phyloP scores from a whole-genome alignment of 64 coral and sea anemone species.

The Orbicella faveolata region DNA sequence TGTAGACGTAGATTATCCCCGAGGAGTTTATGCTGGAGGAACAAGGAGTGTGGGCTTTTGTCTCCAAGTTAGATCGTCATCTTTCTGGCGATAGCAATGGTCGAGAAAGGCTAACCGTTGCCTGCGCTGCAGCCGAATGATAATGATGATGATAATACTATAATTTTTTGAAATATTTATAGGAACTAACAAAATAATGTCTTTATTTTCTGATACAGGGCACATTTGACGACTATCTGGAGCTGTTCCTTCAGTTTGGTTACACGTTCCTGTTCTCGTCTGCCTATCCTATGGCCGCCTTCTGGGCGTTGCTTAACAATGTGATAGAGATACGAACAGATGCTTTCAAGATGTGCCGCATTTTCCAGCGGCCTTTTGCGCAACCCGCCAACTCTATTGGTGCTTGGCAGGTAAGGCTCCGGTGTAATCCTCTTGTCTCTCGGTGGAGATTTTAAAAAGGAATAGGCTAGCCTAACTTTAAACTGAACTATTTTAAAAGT shows the following conservation, averaged over 20 bases:
- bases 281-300: slow-evolving; percentile 90
- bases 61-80: too few relatives aligned
- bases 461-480: too few relatives aligned
- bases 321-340: slow-evolving; percentile 81
- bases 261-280: slow-evolving; percentile 97
- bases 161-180: too few relatives aligned
- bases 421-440: neutral
- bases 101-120: too few relatives aligned
- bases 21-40: too few relatives aligned
- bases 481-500: too few relatives aligned
- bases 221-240: slow-evolving; percentile 92
- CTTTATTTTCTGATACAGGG: slow-evolving; percentile 50
- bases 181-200: neutral
- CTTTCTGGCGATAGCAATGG: too few relatives aligned
- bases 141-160: too few relatives aligned
- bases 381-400: slow-evolving; percentile 63
- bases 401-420: slow-evolving; percentile 70
- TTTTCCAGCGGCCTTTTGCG: slow-evolving; percentile 70
- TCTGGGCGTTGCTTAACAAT: slow-evolving; percentile 86
- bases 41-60: too few relatives aligned
- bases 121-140: too few relatives aligned
- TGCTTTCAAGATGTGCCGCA: slow-evolving; percentile 79
- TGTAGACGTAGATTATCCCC: too few relatives aligned
- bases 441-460: too few relatives aligned
- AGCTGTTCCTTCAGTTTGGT: slow-evolving; percentile 98